These are phyloP conservation scores for Oceanodroma tethys DNA, from an alignment of 2,113 vertebrate species.

Conservation along the genomic window DNA sequence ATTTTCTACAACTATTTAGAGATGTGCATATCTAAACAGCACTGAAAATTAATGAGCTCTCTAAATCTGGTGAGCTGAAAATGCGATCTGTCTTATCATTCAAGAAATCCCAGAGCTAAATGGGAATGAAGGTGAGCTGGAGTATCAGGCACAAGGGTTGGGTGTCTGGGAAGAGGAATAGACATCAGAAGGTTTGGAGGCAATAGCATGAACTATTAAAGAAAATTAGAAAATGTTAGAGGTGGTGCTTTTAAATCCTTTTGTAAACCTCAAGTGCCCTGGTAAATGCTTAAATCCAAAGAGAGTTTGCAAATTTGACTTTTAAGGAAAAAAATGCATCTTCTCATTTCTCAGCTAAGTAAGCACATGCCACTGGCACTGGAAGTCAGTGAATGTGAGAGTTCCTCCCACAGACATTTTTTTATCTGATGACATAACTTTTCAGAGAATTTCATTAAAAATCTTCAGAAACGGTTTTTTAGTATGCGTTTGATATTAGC, in stretches of 20 bases:
- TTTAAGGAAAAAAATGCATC: neutral
- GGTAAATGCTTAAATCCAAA: neutral
- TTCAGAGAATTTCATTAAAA: neutral
- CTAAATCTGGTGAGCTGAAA: neutral
- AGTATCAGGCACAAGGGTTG: too few relatives aligned
- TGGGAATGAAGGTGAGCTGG: neutral
- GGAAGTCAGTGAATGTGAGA: neutral
- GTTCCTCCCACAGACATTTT: neutral
- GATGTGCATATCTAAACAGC: rapidly evolving
- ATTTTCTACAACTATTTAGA: neutral
- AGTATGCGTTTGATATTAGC: neutral
- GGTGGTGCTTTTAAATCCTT: neutral
- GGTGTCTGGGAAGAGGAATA: neutral
- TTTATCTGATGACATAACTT: neutral
- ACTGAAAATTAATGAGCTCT: neutral
- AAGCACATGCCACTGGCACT: neutral
- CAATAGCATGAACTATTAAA: neutral
- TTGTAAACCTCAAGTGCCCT: neutral
- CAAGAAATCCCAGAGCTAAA: neutral
- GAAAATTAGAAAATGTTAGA: neutral
- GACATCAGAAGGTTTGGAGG: neutral
- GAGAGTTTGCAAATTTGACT: neutral
- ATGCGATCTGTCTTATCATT: neutral
- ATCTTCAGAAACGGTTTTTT: neutral
- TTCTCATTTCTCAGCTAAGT: neutral